Evolutionary conservation across 2,888 invertebrate genomes (phyloP).

Genomic region (Trisateles emortualis): DNA sequence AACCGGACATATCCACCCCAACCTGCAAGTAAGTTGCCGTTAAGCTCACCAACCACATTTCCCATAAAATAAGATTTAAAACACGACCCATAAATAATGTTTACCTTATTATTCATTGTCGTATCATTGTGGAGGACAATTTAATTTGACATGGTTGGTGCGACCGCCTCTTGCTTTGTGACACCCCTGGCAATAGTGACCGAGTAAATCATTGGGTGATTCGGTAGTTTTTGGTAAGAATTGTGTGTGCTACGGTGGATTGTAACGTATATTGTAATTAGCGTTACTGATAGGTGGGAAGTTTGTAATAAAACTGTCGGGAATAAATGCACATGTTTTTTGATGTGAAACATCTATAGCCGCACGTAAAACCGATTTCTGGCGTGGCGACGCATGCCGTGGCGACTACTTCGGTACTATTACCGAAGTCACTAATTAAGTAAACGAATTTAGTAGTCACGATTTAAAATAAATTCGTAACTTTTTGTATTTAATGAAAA

Average conservation of each 20-base stretch:
- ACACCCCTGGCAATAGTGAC: slow-evolving; percentile 25
- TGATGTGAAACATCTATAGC: too few relatives aligned
- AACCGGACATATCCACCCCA: slow-evolving; percentile 46
- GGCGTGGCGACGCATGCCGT: too few relatives aligned
- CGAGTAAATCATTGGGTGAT: slow-evolving; percentile 41
- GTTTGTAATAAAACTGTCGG: neutral
- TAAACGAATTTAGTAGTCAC: too few relatives aligned
- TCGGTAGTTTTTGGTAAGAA: slow-evolving; percentile 21
- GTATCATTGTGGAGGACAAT: slow-evolving; percentile 61
- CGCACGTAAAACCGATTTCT: too few relatives aligned
- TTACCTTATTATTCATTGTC: slow-evolving; percentile 67
- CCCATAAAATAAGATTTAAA: slow-evolving; percentile 85
- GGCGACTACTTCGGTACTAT: too few relatives aligned
- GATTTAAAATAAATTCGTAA: too few relatives aligned
- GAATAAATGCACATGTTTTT: too few relatives aligned
- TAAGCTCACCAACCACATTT: slow-evolving; percentile 80
- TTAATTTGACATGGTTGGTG: slow-evolving; percentile 72
- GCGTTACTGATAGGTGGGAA: slow-evolving; percentile 2
- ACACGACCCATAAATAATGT: slow-evolving; percentile 70
- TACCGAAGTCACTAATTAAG: too few relatives aligned
- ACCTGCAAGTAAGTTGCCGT: slow-evolving; percentile 72
- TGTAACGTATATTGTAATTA: slow-evolving; percentile 14
- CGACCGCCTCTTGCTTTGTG: slow-evolving; percentile 58
- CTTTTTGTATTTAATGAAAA: too few relatives aligned
- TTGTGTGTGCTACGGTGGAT: neutral